Base-by-base conservation (phyloP, 2,113 vertebrate genomes). In the Ranitomeya variabilis region DNA sequence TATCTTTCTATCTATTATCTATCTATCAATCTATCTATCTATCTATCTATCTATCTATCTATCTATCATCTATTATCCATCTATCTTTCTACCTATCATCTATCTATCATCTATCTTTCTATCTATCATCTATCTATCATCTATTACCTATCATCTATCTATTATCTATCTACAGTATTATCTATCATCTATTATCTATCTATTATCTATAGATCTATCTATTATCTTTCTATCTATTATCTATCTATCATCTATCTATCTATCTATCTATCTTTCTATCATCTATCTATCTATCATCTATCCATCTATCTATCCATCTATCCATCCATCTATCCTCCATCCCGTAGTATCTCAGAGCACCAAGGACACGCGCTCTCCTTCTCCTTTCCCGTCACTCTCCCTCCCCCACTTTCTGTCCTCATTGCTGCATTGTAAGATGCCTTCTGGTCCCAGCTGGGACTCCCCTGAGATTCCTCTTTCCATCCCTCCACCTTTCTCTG, bases 401-500 rank as follows among this genome's bases (percentile, higher is more conserved):
- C 45, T 23, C 67, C 11, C 54, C 78, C 26, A 55, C 74, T 57
- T 26, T 57, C 62, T 51, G 54, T 83, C 87, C 80, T 73, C 69
- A 66, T 37, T 88, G 69, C 87, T 88, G 87, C 87, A 88, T 88
- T 83, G 87, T 76, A 88, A 88, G 87, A 88, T 60, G 69, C 80
- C 76, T 83, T 83, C 55, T 73, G 66, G 87, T 83, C 87, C 80
- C 87, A 83, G 45, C 76, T 73, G 87, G 80, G 80, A 62, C 55
- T 88, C 87, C 87, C 80, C 57, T 83, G 80, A 69, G 87, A 83
- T 64, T 26, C 83, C 21, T 60, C n/a, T 59, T 77, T 64, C 73
- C 85, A 52, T 86, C 59, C 74, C 74, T 86, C 85, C 66, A 83
- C 80, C 67, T 83, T 83, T 62, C 52, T 18, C 21, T 37, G 54